These are phyloP conservation scores for Prinia subflava DNA, from an alignment of 2,113 vertebrate species.

Conservation along the genomic window DNA sequence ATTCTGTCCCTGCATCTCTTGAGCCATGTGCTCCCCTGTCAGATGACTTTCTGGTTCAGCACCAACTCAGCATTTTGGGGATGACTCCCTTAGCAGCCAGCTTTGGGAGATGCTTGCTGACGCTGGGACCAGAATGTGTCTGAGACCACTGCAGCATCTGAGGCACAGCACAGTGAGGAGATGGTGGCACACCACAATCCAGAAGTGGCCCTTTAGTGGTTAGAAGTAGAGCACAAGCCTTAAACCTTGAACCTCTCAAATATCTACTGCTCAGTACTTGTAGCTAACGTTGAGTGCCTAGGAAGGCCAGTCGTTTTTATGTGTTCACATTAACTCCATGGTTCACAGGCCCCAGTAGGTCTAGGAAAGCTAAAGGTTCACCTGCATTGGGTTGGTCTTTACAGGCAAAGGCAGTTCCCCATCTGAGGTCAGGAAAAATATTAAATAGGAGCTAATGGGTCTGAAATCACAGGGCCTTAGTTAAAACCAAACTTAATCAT, in stretches of 20 bases:
- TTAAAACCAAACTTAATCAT: not conserved
- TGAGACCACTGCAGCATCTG: not conserved
- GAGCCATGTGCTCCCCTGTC: not conserved
- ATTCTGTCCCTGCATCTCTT: not conserved
- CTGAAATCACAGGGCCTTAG: not conserved
- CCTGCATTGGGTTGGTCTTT: not conserved
- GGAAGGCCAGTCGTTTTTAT: not conserved
- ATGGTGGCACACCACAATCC: not conserved
- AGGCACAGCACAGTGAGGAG: not conserved
- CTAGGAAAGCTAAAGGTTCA: not conserved
- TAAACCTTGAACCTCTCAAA: slow-evolving; percentile 46
- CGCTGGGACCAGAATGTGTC: not conserved
- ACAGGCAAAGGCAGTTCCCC: not conserved
- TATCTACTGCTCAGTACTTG: slow-evolving; percentile 19
- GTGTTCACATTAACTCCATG: not conserved
- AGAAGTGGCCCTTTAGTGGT: slow-evolving; percentile 38
- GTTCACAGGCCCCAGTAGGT: not conserved
- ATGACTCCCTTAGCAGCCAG: slow-evolving; percentile 39
- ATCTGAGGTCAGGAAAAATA: not conserved
- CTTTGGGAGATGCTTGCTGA: slow-evolving; percentile 53
- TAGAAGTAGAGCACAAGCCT: slow-evolving; percentile 70
- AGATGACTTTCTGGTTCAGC: slow-evolving; percentile 15
- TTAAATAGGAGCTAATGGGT: not conserved
- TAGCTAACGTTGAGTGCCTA: slow-evolving; percentile 39
- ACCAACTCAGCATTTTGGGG: slow-evolving; percentile 39